These are phyloP conservation scores for Menidia beryllina DNA, from an alignment of 2,113 vertebrate species.

Conservation along the genomic window DNA sequence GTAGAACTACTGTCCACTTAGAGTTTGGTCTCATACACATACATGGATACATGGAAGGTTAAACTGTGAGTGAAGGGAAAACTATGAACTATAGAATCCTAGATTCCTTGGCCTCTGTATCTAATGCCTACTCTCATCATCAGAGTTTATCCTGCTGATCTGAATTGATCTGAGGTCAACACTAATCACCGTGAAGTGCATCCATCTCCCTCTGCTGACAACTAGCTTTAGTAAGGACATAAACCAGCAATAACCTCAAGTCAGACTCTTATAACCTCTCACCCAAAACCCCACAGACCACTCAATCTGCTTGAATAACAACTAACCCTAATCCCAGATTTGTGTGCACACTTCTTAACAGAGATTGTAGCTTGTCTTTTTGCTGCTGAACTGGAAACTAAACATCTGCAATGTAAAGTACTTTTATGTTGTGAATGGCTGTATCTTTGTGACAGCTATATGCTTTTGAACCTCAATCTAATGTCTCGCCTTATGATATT, in stretches of 20 bases:
- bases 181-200: constrained; percentile 53
- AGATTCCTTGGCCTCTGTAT: neutral
- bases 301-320: constrained; percentile 54
- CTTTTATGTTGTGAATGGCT: constrained; percentile 9
- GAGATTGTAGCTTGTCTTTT: neutral
- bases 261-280: constrained; percentile 53
- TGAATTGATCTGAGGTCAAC: constrained; percentile 38
- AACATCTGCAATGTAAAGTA: neutral
- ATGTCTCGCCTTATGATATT: constrained; percentile 25
- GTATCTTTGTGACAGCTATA: constrained; percentile 18
- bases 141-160: constrained; percentile 44
- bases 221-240: constrained; percentile 47
- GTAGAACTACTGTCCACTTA: neutral
- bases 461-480: constrained; percentile 5
- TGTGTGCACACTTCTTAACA: constrained; percentile 27
- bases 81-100: constrained; percentile 13
- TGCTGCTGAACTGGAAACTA: neutral
- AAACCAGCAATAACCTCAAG: constrained; percentile 50
- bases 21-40: neutral
- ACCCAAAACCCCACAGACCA: constrained; percentile 42
- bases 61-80: neutral
- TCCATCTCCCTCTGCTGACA: constrained; percentile 29
- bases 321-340: constrained; percentile 56
- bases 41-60: neutral
- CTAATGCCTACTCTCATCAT: constrained; percentile 48